Percentiles rank a stretch among this genome's conserved stretches.
phyloP scores from a whole-genome alignment of 2,113 vertebrate species.

The Gambusia affinis region DNA sequence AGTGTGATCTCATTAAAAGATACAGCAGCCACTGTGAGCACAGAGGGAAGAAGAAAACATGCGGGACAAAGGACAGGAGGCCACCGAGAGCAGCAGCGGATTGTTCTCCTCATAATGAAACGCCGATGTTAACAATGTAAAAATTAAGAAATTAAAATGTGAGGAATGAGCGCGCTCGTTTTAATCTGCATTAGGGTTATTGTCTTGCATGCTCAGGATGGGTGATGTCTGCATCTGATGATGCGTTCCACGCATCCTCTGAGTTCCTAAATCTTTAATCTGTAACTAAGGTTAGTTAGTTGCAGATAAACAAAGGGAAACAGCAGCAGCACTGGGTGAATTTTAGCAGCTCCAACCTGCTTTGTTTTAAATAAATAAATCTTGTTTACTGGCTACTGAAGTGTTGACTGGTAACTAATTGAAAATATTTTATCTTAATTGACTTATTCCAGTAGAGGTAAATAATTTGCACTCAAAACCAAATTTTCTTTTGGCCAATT shows the following conservation, averaged over 20 bases:
- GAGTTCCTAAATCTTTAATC: background rate
- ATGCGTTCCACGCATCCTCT: background rate
- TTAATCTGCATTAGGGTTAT: background rate
- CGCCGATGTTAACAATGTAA: conserved; percentile 23
- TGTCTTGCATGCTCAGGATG: background rate
- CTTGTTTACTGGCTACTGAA: background rate
- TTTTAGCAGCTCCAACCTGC: background rate
- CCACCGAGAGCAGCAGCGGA: conserved; percentile 52
- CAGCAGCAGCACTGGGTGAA: background rate
- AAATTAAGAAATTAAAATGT: conserved; percentile 27
- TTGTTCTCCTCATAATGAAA: conserved; percentile 55
- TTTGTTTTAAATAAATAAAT: background rate
- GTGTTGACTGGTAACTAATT: background rate
- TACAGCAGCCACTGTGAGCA: conserved; percentile 67
- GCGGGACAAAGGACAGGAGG: conserved; percentile 55
- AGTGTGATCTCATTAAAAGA: conserved; percentile 90
- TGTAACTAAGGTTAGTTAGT: background rate
- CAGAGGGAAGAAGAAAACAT: conserved; percentile 30
- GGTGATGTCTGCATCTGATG: background rate
- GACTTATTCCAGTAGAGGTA: background rate
- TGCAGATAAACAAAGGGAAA: background rate
- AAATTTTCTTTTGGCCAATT: background rate
- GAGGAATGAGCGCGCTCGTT: background rate
- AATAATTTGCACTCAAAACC: background rate
- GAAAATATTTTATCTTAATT: background rate